Evolutionary conservation across 2,113 vertebrate genomes (phyloP), one percentile per base, ranked within the genome.

Genomic region (Sinocyclocheilus anophthalmus): DNA sequence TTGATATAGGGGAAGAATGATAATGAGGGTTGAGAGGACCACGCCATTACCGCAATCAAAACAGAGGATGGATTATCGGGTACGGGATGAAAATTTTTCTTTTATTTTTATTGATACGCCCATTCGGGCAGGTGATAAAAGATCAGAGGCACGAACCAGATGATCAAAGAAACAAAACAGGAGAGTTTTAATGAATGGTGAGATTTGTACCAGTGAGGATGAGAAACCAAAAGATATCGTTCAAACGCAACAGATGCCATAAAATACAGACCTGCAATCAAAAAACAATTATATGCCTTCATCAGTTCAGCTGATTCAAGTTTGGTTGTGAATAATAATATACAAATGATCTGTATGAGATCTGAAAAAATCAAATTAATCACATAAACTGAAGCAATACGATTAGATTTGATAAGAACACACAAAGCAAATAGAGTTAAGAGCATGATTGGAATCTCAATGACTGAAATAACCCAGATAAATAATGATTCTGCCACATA

Each of bases 381-480:
- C 10, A 75, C 70, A 75, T 73, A 75, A 75, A 75, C 20, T n/a
- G 73, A 76, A 76, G 73, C 5, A 26, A 7, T 5, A 6, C 48
- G 73, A 1, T 24, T 45, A 18, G 73, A 76, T n/a, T 16, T 76
- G 45, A 53, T 26, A 24, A 76, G 45, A 50, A 50, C 13, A 50
- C 73, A 76, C 73, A 76, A 24, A 24, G 73, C 73, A 76, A 26
- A 26, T 12, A 76, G 5, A 76, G 73, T 76, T 76, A 76, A 76
- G 42, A 76, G 42, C 42, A 76, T 76, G 73, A 76, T 8, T 26
- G 73, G 73, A 50, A 50, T 24, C 22, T 76, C 73, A 50, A 76
- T 26, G 45, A 76, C 4, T 5, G 45, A 76, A 76, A 76, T 2
- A 26, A 50, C 14, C 45, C n/a, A 24, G 45, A 76, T 45, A 24